These are phyloP conservation scores for Idaea biselata DNA, from an alignment of 2,888 invertebrate species.

Conservation along the genomic window DNA sequence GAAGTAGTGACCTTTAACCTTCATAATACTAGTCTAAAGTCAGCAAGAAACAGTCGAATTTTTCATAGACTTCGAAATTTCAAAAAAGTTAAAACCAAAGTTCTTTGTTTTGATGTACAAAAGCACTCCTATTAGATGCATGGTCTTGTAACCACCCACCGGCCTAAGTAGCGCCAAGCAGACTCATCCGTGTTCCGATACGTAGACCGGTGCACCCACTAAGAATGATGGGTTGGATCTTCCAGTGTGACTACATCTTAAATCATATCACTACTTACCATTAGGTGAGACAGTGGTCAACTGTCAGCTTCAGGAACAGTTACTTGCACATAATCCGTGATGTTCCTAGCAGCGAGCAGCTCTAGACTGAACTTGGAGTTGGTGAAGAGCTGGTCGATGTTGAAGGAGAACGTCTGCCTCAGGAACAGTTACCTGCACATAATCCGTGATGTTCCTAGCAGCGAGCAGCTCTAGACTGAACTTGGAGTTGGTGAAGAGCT, in stretches of 20 bases:
- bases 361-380: constrained; percentile 95
- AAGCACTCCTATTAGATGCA: too few relatives aligned
- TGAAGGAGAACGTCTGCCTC: constrained; percentile 89
- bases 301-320: too few relatives aligned
- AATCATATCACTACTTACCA: too few relatives aligned
- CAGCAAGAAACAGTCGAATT: not conserved
- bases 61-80: not conserved
- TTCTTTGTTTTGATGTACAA: too few relatives aligned
- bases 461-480: constrained; percentile 93
- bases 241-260: too few relatives aligned
- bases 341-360: constrained; percentile 89
- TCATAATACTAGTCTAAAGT: not conserved
- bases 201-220: too few relatives aligned
- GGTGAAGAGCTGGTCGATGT: constrained; percentile 95
- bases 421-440: constrained; percentile 83
- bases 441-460: constrained; percentile 89
- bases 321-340: constrained; percentile 88
- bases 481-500: constrained; percentile 95
- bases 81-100: too few relatives aligned
- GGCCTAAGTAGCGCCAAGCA: too few relatives aligned
- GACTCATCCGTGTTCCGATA: too few relatives aligned
- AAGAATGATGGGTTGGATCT: too few relatives aligned
- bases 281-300: too few relatives aligned
- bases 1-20: not conserved
- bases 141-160: too few relatives aligned